phyloP scores from a whole-genome alignment of 2,113 vertebrate species.

The Lucifuga dentata region DNA sequence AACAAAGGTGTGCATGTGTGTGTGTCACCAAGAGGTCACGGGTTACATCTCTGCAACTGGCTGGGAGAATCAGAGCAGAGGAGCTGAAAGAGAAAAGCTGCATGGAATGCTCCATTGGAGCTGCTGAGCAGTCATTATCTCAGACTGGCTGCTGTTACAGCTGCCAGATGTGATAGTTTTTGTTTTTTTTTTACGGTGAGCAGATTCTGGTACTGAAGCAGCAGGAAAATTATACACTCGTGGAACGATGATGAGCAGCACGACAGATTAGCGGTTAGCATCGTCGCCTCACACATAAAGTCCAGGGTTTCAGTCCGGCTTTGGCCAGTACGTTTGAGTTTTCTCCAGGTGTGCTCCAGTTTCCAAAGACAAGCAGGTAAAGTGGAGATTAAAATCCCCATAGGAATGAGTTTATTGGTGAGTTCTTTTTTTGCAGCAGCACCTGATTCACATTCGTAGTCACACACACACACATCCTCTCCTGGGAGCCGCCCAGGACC shows the following conservation, averaged over 20 bases:
- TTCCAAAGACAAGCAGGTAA: not conserved
- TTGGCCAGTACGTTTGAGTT: too few relatives aligned
- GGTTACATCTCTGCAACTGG: not conserved
- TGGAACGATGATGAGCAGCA: too few relatives aligned
- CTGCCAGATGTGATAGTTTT: too few relatives aligned
- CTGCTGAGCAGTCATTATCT: constrained; percentile 9
- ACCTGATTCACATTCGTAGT: constrained; percentile 5
- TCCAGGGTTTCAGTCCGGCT: too few relatives aligned
- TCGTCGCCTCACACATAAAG: too few relatives aligned
- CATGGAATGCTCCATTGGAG: constrained; percentile 41
- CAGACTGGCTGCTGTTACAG: not conserved
- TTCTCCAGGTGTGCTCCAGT: too few relatives aligned
- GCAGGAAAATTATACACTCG: too few relatives aligned
- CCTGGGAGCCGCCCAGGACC: constrained; percentile 17
- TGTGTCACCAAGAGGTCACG: not conserved
- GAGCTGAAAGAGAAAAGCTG: constrained; percentile 25
- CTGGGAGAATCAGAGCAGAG: constrained; percentile 21
- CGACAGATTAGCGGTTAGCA: too few relatives aligned
- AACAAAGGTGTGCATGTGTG: not conserved
- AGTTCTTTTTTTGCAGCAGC: not conserved
- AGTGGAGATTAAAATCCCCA: not conserved
- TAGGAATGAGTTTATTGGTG: not conserved
- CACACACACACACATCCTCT: not conserved
- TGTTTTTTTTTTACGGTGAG: too few relatives aligned
- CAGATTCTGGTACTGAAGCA: too few relatives aligned